A percentile compares a stretch with the other conserved stretches of the same genome.
These are phyloP conservation scores for Panorpa germanica DNA, from an alignment of 2,888 invertebrate genomes.

Conservation along the genomic window DNA sequence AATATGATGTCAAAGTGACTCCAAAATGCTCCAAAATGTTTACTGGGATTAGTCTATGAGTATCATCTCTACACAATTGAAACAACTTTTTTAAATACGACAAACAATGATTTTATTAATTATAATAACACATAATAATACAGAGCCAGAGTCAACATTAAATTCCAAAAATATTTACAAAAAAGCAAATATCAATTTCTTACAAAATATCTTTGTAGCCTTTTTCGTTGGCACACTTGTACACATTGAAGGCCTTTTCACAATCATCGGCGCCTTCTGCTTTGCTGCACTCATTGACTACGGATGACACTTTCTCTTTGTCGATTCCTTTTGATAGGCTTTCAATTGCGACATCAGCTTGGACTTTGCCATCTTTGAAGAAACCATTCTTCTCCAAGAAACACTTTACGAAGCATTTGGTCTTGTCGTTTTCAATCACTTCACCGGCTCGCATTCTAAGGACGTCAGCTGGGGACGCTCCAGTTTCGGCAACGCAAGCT, in stretches of 20 bases:
- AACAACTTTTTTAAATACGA: too few species aligned
- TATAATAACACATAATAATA: too few species aligned
- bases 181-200: too few species aligned
- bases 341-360: conserved; percentile 12
- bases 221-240: conserved; percentile 4
- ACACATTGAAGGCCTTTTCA: conserved; percentile 5
- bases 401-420: conserved; percentile 20
- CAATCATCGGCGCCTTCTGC: conserved; percentile 8
- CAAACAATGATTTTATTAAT: too few species aligned
- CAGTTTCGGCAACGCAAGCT: conserved; percentile 16
- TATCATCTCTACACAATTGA: too few species aligned
- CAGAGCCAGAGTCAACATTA: too few species aligned
- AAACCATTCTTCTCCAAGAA: conserved; percentile 19
- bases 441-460: conserved; percentile 15
- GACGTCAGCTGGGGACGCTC: conserved; percentile 16
- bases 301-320: conserved; percentile 6
- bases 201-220: conserved; percentile 6
- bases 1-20: too few species aligned
- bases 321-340: conserved; percentile 10
- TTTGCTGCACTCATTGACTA: conserved; percentile 10
- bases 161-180: too few species aligned
- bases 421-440: conserved; percentile 14
- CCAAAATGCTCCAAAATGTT: too few species aligned
- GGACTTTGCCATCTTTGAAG: conserved; percentile 16
- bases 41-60: too few species aligned